phyloP scores from a whole-genome alignment of 1,140 invertebrate species.

The Drosophila repleta region DNA sequence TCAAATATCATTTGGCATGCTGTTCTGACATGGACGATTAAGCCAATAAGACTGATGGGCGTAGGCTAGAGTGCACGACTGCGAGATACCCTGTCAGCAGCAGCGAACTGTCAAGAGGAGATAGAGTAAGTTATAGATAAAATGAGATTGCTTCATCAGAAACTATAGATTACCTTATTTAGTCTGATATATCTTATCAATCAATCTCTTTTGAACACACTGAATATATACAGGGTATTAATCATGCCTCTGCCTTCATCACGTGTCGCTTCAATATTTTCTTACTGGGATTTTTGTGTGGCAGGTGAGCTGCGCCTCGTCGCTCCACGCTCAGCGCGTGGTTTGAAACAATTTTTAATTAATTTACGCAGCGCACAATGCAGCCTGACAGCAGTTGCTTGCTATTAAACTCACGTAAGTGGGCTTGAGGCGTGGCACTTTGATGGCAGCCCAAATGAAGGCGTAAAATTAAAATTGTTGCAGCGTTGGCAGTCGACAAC shows the following conservation, averaged over 20 bases:
- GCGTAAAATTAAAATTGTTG: slow-evolving; percentile 71
- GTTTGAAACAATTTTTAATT: slow-evolving; percentile 74
- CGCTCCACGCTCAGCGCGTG: slow-evolving; percentile 15
- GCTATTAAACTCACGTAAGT: slow-evolving; percentile 70
- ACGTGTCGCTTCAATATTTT: slow-evolving; percentile 29
- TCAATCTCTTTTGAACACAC: no score
- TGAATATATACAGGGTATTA: not conserved
- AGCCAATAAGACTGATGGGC: no score
- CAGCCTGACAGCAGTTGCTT: slow-evolving; percentile 67
- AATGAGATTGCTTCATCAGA: no score
- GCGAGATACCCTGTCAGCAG: no score
- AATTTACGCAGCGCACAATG: slow-evolving; percentile 53
- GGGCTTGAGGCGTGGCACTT: slow-evolving; percentile 14
- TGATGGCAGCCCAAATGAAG: slow-evolving; percentile 36
- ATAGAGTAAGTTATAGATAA: no score
- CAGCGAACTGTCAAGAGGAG: no score
- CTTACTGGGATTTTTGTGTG: slow-evolving; percentile 14
- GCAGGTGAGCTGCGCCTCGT: not conserved
- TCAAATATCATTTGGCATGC: no score
- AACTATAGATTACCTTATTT: no score
- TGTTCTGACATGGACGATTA: no score
- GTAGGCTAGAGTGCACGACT: no score
- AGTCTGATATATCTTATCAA: no score
- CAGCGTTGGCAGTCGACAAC: slow-evolving; percentile 49
- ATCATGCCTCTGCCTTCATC: not conserved